phyloP scores from a whole-genome alignment of 1,140 invertebrate genomes.

The Pantala flavescens region DNA sequence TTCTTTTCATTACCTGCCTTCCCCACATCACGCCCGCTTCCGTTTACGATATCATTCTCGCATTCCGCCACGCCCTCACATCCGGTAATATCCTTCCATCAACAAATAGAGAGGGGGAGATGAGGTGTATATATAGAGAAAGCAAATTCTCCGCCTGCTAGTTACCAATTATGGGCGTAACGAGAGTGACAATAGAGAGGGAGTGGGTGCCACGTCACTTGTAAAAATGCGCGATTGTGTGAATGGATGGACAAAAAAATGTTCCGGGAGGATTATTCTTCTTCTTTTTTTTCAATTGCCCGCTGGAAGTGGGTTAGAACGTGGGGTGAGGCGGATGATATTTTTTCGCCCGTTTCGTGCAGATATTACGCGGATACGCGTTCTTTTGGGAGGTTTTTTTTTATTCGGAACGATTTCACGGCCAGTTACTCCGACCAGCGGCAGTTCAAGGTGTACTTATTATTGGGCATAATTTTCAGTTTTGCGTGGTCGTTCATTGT shows the following conservation, averaged over 20 bases:
- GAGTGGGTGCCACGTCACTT: not conserved
- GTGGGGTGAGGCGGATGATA: too few species aligned
- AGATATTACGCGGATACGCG: too few species aligned
- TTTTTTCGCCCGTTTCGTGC: too few species aligned
- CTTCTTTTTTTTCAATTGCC: not conserved
- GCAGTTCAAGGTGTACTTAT: too few species aligned
- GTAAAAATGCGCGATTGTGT: not conserved
- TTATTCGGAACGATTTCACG: too few species aligned
- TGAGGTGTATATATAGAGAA: not conserved
- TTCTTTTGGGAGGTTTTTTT: too few species aligned
- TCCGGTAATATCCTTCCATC: not conserved
- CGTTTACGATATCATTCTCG: not conserved
- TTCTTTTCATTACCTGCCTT: too few species aligned
- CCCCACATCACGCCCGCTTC: not conserved
- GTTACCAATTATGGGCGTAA: constrained; percentile 5
- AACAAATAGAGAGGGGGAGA: not conserved
- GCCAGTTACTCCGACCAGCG: too few species aligned
- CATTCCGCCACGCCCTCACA: not conserved
- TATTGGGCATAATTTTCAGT: too few species aligned
- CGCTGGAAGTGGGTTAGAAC: too few species aligned
- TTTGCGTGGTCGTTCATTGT: too few species aligned
- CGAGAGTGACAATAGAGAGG: not conserved
- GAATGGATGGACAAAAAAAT: not conserved
- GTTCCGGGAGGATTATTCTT: not conserved
- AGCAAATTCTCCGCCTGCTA: not conserved